Evolutionary conservation across 2,888 invertebrate genomes (phyloP).

Genomic region (Urechis unicinctus): DNA sequence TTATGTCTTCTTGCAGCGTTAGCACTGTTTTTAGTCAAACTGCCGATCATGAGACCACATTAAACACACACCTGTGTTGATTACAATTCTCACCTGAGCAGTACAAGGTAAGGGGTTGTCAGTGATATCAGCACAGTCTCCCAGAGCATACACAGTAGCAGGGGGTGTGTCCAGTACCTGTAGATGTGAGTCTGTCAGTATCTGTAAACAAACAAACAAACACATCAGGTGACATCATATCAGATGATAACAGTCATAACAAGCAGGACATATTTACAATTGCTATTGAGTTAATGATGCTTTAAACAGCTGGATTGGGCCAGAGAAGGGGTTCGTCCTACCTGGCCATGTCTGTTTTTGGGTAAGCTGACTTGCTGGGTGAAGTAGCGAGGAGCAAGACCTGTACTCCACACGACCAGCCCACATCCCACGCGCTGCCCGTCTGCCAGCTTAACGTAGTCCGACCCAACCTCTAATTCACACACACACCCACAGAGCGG

Average conservation of each 20-base stretch:
- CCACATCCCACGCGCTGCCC: conserved; percentile 47
- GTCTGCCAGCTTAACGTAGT: conserved; percentile 37
- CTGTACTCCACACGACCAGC: conserved; percentile 52
- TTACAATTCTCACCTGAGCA: too few species aligned
- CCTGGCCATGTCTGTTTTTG: conserved; percentile 48
- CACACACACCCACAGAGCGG: too few species aligned
- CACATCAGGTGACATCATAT: background rate
- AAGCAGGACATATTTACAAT: too few species aligned
- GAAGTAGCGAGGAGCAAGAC: conserved; percentile 46
- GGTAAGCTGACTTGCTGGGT: conserved; percentile 30
- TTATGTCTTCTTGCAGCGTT: too few species aligned
- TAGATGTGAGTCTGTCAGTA: conserved; percentile 16
- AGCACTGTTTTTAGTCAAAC: too few species aligned
- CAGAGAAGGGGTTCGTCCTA: conserved; percentile 12
- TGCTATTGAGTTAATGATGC: too few species aligned
- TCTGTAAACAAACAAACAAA: background rate
- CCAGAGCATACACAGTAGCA: conserved; percentile 44
- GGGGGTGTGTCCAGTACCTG: conserved; percentile 33
- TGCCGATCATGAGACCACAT: too few species aligned
- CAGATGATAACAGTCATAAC: too few species aligned
- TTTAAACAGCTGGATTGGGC: too few species aligned
- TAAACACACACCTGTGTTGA: too few species aligned
- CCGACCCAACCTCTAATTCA: conserved; percentile 31
- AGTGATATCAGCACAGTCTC: conserved; percentile 50
- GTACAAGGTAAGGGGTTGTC: conserved; percentile 46